Percentiles rank a stretch among this genome's conserved stretches.
Evolutionary conservation across 2,888 invertebrate species (phyloP).

Genomic region (Neuroscelio doddi): DNA sequence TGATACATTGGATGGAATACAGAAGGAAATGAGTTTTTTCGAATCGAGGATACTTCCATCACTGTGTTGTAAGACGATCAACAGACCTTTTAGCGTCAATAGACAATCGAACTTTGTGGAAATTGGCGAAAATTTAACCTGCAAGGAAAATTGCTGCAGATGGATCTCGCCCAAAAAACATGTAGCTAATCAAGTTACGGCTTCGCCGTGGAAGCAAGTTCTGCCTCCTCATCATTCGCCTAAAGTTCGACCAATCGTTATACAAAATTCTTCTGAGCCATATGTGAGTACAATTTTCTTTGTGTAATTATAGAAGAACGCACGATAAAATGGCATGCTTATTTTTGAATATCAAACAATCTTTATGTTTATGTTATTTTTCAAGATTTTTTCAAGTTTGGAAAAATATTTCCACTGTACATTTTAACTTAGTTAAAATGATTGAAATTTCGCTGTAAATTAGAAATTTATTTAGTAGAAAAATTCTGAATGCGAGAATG

Average conservation of each 20-base stretch:
- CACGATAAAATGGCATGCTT: background rate
- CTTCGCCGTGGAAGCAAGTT: slow-evolving; percentile 67
- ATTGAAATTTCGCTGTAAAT: background rate
- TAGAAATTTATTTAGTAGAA: no score
- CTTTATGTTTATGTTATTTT: background rate
- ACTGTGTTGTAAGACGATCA: slow-evolving; percentile 9
- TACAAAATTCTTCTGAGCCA: slow-evolving; percentile 21
- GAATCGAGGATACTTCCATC: background rate
- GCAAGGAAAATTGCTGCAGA: slow-evolving; percentile 53
- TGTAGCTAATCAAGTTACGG: slow-evolving; percentile 66
- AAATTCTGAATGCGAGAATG: background rate
- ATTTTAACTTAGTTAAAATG: background rate
- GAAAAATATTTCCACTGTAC: background rate
- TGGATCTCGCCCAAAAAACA: slow-evolving; percentile 58
- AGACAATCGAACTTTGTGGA: slow-evolving; percentile 2
- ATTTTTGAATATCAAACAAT: no score
- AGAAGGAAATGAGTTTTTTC: background rate
- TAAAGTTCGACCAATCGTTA: slow-evolving; percentile 52
- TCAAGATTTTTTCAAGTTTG: no score
- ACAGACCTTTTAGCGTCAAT: background rate
- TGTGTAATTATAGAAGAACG: no score
- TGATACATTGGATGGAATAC: no score
- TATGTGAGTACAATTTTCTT: slow-evolving; percentile 24
- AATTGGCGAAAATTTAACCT: slow-evolving; percentile 51
- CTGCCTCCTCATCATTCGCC: slow-evolving; percentile 66